Conservation (phyloP, 37 sponge, comb jelly and placozoan genomes). For the Geodia barretti region DNA sequence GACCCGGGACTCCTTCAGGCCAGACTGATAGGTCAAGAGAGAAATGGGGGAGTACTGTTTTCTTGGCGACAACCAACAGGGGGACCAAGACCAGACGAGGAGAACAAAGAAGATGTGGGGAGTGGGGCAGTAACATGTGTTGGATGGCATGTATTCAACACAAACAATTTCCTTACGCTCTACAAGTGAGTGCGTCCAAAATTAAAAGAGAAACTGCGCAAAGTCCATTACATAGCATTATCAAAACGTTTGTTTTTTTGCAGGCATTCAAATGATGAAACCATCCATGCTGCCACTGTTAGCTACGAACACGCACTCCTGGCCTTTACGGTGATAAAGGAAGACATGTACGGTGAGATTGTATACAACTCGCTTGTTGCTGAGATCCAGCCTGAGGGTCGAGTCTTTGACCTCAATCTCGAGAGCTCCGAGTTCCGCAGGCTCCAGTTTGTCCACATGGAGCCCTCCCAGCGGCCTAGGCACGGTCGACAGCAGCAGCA, state of each 20-base stretch:
- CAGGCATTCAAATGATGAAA: conserved; percentile 14
- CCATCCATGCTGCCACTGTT: conserved; percentile 42
- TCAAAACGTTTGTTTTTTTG: too few relatives aligned
- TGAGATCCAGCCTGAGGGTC: conserved; percentile 50
- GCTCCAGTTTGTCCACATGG: conserved; percentile 41
- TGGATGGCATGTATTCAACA: conserved; percentile 11
- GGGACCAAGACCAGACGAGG: not conserved
- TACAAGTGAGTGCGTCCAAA: conserved; percentile 31
- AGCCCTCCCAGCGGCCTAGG: not conserved
- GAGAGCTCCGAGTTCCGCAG: conserved; percentile 33
- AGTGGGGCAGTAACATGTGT: conserved; percentile 18
- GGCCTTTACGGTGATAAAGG: conserved; percentile 39
- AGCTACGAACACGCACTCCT: conserved; percentile 35
- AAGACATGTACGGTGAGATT: conserved; percentile 3
- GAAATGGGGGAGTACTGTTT: conserved; percentile 40
- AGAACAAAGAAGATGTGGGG: not conserved
- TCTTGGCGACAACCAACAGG: conserved; percentile 17
- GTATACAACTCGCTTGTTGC: conserved; percentile 43
- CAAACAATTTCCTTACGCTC: conserved; percentile 4
- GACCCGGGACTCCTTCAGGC: not conserved
- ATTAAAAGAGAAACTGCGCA: too few relatives aligned
- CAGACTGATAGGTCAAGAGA: conserved; percentile 50
- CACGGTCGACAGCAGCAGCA: not conserved
- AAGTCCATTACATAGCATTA: too few relatives aligned
- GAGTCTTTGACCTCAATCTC: conserved; percentile 47